phyloP scores from a whole-genome alignment of 2,888 invertebrate genomes.

The Pimpla rufipes region DNA sequence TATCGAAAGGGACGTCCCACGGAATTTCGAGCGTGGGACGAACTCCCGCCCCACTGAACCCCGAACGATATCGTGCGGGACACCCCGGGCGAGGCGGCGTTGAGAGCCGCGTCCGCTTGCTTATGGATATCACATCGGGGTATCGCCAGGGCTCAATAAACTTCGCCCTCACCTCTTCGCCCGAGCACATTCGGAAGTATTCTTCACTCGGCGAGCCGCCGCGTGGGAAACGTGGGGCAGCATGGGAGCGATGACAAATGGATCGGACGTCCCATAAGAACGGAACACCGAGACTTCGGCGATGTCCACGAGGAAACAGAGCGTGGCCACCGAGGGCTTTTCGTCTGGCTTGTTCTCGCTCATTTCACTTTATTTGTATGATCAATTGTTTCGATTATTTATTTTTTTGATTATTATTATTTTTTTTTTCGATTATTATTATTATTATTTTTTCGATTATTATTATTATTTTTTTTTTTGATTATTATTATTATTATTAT shows the following conservation, averaged over 20 bases:
- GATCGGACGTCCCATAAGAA: slow-evolving; percentile 30
- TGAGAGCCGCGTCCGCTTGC: no score
- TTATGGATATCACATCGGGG: background rate
- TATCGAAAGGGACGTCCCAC: slow-evolving; percentile 6
- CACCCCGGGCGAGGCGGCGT: background rate
- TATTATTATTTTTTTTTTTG: no score
- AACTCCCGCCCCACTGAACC: background rate
- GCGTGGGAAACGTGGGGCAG: background rate
- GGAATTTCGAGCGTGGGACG: slow-evolving; percentile 2
- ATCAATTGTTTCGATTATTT: no score
- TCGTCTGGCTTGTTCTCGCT: background rate
- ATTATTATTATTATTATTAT: no score
- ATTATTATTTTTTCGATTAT: no score
- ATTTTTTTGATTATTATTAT: no score
- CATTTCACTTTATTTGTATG: background rate
- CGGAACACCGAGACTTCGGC: background rate
- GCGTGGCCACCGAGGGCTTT: slow-evolving; percentile 27
- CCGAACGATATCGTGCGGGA: background rate
- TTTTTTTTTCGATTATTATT: no score
- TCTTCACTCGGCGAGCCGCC: background rate
- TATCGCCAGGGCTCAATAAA: slow-evolving; percentile 1
- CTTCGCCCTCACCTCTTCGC: background rate
- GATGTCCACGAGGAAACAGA: slow-evolving; percentile 55
- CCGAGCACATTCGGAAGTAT: background rate
- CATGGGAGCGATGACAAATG: slow-evolving; percentile 29